phyloP scores from a whole-genome alignment of 2,888 invertebrate genomes.

The Argyra leucocephala region DNA sequence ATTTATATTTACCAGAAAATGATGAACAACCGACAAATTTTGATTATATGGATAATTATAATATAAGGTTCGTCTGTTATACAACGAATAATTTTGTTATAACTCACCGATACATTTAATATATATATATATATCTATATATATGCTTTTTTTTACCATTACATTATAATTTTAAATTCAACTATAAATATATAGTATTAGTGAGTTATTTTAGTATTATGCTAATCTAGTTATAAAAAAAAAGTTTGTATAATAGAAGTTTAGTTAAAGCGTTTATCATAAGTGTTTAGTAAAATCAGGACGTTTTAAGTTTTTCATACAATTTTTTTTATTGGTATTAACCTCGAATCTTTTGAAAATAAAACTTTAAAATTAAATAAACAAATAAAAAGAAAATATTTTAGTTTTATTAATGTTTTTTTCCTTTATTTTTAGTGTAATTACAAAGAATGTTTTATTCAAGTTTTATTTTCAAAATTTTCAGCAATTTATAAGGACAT shows the following conservation, averaged over 20 bases:
- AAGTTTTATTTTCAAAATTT: conserved; percentile 11
- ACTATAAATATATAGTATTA: not conserved
- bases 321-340: not conserved
- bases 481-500: not conserved
- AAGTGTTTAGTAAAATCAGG: not conserved
- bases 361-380: not conserved
- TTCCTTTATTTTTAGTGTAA: not conserved
- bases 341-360: conserved; percentile 3
- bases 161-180: not conserved
- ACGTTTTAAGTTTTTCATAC: not conserved
- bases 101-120: conserved; percentile 37
- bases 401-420: not conserved
- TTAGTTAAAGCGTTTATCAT: not conserved
- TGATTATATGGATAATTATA: conserved; percentile 37
- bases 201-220: not conserved
- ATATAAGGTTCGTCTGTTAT: conserved; percentile 43
- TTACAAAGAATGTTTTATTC: not conserved
- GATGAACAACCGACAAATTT: conserved; percentile 44
- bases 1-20: conserved; percentile 52
- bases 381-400: not conserved
- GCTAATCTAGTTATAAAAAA: not conserved
- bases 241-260: not conserved
- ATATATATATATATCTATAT: conserved; percentile 7
- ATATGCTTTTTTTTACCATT: not conserved
- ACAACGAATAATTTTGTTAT: conserved; percentile 37